Evolutionary conservation across 2,113 vertebrate genomes (phyloP).

Genomic region (Murina feae): DNA sequence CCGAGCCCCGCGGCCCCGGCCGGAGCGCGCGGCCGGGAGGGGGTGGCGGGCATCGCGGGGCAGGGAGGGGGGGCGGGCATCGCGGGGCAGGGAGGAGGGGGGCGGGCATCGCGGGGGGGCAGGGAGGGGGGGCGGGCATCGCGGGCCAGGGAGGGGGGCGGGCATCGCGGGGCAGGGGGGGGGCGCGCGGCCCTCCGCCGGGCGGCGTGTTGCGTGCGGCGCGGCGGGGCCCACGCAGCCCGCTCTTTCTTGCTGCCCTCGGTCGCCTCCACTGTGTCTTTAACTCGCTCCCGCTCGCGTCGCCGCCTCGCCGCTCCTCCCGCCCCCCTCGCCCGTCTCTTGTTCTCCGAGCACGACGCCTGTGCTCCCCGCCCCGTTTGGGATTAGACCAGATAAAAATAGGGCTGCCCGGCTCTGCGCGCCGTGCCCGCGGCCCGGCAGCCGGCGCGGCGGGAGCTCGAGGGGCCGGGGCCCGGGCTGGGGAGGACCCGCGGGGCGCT

Average conservation of each 20-base stretch:
- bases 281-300: constrained; percentile 69
- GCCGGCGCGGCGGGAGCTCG: constrained; percentile 40
- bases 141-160: neutral
- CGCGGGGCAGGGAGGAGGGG: neutral
- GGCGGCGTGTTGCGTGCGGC: constrained; percentile 52
- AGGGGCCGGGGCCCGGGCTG: constrained; percentile 19
- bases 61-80: no score
- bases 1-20: neutral
- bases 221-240: constrained; percentile 53
- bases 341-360: constrained; percentile 73
- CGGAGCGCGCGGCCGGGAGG: neutral
- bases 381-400: constrained; percentile 79
- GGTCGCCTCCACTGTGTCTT: constrained; percentile 69
- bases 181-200: constrained; percentile 64
- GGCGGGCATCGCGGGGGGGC: no score
- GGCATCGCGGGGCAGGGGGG: neutral
- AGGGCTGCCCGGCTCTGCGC: constrained; percentile 70
- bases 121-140: neutral
- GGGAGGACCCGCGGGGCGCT: neutral
- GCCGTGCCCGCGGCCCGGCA: constrained; percentile 61
- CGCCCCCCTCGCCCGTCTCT: constrained; percentile 71
- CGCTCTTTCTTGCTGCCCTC: constrained; percentile 69
- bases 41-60: neutral
- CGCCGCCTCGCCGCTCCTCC: constrained; percentile 69
- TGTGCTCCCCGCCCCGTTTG: constrained; percentile 75